phyloP scores from a whole-genome alignment of 2,113 vertebrate species.

The Semnornis frantzii region DNA sequence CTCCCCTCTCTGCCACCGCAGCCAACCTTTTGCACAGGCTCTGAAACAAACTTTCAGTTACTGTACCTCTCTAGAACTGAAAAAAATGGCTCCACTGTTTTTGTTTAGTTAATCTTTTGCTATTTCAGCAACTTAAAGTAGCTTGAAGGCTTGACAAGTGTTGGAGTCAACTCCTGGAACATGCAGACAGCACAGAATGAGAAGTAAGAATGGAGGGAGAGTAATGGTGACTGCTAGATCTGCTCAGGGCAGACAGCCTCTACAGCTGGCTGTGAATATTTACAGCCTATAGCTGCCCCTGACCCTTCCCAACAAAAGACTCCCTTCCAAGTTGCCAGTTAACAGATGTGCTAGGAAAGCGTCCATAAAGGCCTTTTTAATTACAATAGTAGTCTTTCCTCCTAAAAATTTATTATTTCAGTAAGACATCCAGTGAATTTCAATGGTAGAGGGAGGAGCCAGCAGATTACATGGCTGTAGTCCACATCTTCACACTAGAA shows the following conservation, averaged over 20 bases:
- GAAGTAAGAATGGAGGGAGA: background rate
- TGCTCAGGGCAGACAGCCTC: background rate
- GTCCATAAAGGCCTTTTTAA: background rate
- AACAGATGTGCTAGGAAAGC: background rate
- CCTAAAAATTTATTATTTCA: background rate
- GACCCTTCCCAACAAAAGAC: accelerated
- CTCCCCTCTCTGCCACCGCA: background rate
- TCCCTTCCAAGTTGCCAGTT: background rate
- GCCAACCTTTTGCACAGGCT: background rate
- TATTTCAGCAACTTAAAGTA: background rate
- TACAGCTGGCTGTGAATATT: background rate
- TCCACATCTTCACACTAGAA: background rate
- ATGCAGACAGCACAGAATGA: background rate
- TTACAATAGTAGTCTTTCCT: background rate
- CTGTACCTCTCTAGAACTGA: background rate
- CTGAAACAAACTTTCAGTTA: background rate
- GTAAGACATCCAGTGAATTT: background rate
- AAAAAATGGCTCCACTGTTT: background rate
- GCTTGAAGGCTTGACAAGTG: background rate
- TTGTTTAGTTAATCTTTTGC: background rate
- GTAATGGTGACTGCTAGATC: background rate
- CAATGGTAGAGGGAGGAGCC: background rate
- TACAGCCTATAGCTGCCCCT: background rate
- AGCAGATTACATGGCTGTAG: background rate
- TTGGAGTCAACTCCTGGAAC: background rate